Percentiles rank a stretch among this genome's conserved stretches.
Evolutionary conservation across 2,797 vertebrate species (phyloP).

Genomic region (Lepus oiostolus): DNA sequence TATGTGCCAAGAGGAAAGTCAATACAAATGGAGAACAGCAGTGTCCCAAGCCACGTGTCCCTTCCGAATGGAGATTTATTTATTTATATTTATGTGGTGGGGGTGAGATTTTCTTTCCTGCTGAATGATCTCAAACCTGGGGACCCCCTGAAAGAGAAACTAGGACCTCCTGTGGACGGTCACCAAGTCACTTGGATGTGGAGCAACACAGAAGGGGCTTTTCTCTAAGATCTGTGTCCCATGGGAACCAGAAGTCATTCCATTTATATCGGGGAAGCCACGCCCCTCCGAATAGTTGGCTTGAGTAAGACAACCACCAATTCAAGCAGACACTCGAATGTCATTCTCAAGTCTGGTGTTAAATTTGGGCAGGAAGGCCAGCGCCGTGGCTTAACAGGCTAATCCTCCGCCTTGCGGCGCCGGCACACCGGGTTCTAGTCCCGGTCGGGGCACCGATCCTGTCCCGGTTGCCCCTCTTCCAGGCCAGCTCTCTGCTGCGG

Average conservation of each 20-base stretch:
- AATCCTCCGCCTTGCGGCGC: too few species aligned
- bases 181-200: not conserved
- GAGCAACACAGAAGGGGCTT: not conserved
- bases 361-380: not conserved
- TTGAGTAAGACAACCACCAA: conserved; percentile 37
- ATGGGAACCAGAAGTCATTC: conserved; percentile 10
- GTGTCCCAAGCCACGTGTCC: conserved; percentile 33
- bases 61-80: conserved; percentile 47
- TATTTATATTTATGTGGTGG: not conserved
- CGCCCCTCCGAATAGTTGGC: not conserved
- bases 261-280: not conserved
- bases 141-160: conserved; percentile 40
- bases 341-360: conserved; percentile 48
- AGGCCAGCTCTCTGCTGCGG: too few species aligned
- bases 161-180: not conserved
- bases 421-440: too few species aligned
- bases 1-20: conserved; percentile 72
- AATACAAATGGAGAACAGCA: conserved; percentile 73
- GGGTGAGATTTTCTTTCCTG: conserved; percentile 28
- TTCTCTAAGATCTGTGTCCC: conserved; percentile 34
- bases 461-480: too few species aligned
- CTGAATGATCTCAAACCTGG: conserved; percentile 33
- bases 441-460: too few species aligned
- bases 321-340: not conserved
- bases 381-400: too few species aligned